Conservation (phyloP, 2,113 vertebrate genomes). For the Addax nasomaculatus region DNA sequence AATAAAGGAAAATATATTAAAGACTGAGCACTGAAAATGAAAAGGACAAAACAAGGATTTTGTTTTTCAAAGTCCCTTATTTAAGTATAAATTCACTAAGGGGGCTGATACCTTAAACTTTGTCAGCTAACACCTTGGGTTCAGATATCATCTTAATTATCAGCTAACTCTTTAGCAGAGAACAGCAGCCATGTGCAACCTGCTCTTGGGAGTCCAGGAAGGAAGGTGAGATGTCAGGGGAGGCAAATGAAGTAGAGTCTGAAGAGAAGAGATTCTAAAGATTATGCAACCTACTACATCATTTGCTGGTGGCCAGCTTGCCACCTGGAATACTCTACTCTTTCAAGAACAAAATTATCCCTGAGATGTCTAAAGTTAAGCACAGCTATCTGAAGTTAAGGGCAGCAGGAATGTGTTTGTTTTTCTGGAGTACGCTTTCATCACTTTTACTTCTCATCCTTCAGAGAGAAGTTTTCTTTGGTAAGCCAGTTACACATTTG, state of each 20-base stretch:
- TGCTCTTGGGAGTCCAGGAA: not conserved
- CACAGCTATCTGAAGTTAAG: not conserved
- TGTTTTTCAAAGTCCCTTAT: not conserved
- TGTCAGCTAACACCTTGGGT: not conserved
- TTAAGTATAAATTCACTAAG: not conserved
- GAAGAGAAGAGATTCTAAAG: not conserved
- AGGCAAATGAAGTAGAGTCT: not conserved
- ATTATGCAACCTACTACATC: not conserved
- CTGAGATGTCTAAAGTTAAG: not conserved
- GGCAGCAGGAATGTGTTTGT: not conserved
- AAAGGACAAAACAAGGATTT: not conserved
- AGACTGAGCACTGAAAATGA: not conserved
- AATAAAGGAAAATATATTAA: not conserved
- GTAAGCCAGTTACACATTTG: not conserved
- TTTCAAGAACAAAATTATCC: not conserved
- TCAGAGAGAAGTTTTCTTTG: not conserved
- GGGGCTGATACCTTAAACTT: not conserved
- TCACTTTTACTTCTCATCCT: not conserved
- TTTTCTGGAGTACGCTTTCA: not conserved
- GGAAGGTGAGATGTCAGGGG: not conserved
- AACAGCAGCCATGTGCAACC: not conserved
- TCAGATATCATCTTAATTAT: slow-evolving; percentile 16
- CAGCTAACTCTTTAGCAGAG: not conserved
- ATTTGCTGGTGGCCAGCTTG: not conserved
- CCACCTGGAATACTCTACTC: not conserved